Evolutionary conservation across 1,140 invertebrate genomes (phyloP).

Genomic region (Steinernema khuongi): DNA sequence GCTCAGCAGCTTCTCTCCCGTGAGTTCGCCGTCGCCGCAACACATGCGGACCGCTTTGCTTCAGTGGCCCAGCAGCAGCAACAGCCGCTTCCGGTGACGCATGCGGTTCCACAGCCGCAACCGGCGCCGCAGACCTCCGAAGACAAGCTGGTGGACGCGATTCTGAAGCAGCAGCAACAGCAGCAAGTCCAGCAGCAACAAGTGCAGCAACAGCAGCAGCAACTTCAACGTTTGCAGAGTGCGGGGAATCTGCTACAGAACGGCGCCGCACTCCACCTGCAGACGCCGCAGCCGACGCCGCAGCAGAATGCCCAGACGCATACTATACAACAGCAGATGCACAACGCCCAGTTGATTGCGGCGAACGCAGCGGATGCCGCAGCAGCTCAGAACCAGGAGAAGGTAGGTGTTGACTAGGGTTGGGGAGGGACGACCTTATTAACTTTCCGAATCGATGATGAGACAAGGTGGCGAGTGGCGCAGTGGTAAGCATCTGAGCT

Average conservation of each 20-base stretch:
- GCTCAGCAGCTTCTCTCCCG: constrained; percentile 12
- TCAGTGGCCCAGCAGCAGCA: constrained; percentile 22
- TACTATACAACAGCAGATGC: constrained; percentile 19
- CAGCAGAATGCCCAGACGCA: background rate
- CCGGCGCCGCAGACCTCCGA: constrained; percentile 21
- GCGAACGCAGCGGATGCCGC: background rate
- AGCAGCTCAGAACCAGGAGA: background rate
- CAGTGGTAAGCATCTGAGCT: no score
- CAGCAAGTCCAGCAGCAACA: constrained; percentile 26
- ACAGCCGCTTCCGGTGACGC: constrained; percentile 20
- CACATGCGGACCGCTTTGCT: constrained; percentile 19
- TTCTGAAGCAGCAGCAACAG: constrained; percentile 36
- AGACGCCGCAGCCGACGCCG: constrained; percentile 29
- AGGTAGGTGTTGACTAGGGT: no score
- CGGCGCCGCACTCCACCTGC: constrained; percentile 18
- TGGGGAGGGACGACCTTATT: no score
- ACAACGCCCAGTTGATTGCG: background rate
- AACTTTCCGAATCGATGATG: no score
- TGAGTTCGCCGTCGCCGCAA: constrained; percentile 29
- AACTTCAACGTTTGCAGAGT: constrained; percentile 17
- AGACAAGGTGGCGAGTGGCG: no score
- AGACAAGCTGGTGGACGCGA: constrained; percentile 31
- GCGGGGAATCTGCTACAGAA: background rate
- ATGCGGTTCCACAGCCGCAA: constrained; percentile 23
- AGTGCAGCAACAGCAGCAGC: background rate